phyloP scores from a whole-genome alignment of 1,140 invertebrate genomes.

The Brachionus sp. region DNA sequence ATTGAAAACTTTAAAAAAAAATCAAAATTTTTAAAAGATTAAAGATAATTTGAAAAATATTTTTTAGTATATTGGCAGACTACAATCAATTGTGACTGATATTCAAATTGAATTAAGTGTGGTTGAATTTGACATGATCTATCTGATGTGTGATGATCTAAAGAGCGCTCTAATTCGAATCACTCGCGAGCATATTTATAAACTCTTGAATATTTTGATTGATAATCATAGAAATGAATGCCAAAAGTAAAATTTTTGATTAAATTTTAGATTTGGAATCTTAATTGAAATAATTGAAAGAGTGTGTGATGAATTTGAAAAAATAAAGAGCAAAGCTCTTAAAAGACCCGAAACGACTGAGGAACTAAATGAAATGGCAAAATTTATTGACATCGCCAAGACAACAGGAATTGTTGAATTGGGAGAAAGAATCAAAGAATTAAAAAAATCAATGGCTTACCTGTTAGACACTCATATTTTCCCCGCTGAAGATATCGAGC shows the following conservation, averaged over 20 bases:
- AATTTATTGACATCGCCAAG: constrained; percentile 68
- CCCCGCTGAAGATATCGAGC: constrained; percentile 72
- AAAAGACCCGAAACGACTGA: constrained; percentile 79
- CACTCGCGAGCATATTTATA: constrained; percentile 23
- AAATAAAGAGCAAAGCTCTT: constrained; percentile 76
- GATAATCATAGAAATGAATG: constrained; percentile 30
- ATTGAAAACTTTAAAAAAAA: too few species aligned
- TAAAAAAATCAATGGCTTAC: constrained; percentile 70
- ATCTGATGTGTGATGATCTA: constrained; percentile 15
- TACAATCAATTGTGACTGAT: constrained; percentile 53
- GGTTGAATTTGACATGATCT: constrained; percentile 53
- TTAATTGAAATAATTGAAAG: neutral
- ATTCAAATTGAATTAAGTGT: constrained; percentile 57
- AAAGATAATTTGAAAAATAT: neutral
- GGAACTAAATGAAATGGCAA: constrained; percentile 76
- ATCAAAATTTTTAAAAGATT: too few species aligned
- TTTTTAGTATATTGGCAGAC: constrained; percentile 57
- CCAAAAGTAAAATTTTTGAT: neutral
- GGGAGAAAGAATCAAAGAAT: constrained; percentile 63
- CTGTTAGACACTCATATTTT: constrained; percentile 68
- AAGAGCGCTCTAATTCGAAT: constrained; percentile 27
- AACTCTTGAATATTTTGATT: neutral
- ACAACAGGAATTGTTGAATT: constrained; percentile 64
- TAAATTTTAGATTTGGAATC: neutral
- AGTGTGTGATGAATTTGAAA: constrained; percentile 78